Conservation (phyloP, 2,888 invertebrate species). For the Netelia fuscicornis region DNA sequence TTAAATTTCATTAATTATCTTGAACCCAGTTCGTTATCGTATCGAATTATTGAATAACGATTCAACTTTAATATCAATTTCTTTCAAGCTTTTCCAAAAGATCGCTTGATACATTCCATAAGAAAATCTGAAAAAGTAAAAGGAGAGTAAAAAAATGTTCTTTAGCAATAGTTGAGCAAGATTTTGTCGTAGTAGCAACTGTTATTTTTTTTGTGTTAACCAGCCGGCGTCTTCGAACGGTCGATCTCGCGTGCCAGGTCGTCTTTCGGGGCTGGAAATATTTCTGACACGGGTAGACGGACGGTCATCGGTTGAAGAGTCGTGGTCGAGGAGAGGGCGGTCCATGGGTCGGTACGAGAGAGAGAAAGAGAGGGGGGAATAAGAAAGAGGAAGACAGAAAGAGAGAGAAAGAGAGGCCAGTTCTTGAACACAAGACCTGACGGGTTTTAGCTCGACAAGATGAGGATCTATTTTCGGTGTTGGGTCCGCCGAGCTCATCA, state of each 20-base stretch:
- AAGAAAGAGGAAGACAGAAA: conserved; percentile 20
- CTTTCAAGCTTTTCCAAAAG: not conserved
- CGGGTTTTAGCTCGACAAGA: conserved; percentile 40
- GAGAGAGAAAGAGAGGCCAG: conserved; percentile 3
- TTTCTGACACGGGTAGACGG: conserved; percentile 42
- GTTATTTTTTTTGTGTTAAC: not conserved
- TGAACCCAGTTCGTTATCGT: not conserved
- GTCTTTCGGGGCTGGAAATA: conserved; percentile 39
- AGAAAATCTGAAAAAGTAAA: no score
- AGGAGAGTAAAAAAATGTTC: no score
- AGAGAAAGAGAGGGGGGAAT: conserved; percentile 20
- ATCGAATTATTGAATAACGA: not conserved
- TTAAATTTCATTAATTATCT: conserved; percentile 52
- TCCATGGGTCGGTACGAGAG: conserved; percentile 7
- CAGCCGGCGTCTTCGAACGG: no score
- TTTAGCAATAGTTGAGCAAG: no score
- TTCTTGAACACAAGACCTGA: conserved; percentile 2
- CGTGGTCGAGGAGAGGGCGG: conserved; percentile 3
- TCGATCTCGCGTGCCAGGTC: conserved; percentile 4
- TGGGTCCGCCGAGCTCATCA: conserved; percentile 34
- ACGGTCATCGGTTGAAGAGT: conserved; percentile 17
- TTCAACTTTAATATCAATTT: conserved; percentile 20
- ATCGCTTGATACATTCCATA: no score
- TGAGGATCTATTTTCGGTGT: conserved; percentile 62
- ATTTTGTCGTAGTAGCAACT: not conserved